phyloP scores from a whole-genome alignment of 2,113 vertebrate genomes.

The Oryzias javanicus region DNA sequence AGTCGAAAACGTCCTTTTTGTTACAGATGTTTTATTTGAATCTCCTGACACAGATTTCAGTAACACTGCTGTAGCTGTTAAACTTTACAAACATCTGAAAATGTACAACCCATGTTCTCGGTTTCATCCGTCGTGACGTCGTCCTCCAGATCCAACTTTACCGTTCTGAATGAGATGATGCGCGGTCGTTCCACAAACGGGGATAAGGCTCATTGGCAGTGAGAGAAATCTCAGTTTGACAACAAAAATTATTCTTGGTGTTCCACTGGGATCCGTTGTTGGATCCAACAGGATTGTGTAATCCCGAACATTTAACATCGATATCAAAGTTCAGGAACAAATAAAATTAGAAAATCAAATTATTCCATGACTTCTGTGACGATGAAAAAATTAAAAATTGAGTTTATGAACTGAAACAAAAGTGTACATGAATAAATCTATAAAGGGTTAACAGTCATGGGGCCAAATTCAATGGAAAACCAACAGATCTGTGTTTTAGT shows the following conservation, averaged over 20 bases:
- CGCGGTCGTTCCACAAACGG: not conserved
- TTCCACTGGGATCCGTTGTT: conserved; percentile 7
- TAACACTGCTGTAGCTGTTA: conserved; percentile 47
- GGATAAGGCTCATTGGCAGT: not conserved
- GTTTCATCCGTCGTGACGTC: not conserved
- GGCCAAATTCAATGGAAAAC: too few relatives aligned
- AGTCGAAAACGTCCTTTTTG: not conserved
- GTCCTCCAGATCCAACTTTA: not conserved
- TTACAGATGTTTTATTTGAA: conserved; percentile 62
- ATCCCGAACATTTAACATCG: too few relatives aligned
- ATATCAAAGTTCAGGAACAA: too few relatives aligned
- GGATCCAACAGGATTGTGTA: not conserved
- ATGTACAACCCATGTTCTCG: conserved; percentile 32
- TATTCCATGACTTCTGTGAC: too few relatives aligned
- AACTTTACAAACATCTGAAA: conserved; percentile 56
- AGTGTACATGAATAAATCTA: too few relatives aligned
- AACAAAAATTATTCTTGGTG: not conserved
- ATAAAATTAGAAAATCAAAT: too few relatives aligned
- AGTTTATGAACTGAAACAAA: too few relatives aligned
- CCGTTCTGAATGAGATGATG: not conserved
- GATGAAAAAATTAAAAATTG: too few relatives aligned
- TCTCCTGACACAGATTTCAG: conserved; percentile 61
- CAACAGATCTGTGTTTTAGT: too few relatives aligned
- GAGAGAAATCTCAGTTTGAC: not conserved
- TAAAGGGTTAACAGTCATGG: too few relatives aligned